A percentile compares a stretch with the other conserved stretches of the same genome.
These are phyloP conservation scores for Crenichthys baileyi DNA, from an alignment of 2,797 vertebrate genomes.

Conservation along the genomic window DNA sequence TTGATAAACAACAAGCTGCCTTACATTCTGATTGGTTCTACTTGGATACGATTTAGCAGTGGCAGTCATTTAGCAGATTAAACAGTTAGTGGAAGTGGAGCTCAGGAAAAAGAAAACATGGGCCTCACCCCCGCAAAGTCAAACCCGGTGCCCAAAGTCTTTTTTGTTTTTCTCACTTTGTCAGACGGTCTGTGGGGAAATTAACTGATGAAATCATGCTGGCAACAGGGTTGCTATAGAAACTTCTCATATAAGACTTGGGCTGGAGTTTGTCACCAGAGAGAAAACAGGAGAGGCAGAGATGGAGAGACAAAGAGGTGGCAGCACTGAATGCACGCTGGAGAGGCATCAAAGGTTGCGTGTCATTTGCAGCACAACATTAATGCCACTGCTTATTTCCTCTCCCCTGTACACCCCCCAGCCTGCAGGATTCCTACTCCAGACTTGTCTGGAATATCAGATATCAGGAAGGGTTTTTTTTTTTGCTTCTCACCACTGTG, in stretches of 20 bases:
- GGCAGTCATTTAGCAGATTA: conserved; percentile 47
- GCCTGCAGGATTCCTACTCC: conserved; percentile 22
- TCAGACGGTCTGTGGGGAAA: conserved; percentile 72
- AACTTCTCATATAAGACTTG: conserved; percentile 73
- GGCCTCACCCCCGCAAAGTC: conserved; percentile 56
- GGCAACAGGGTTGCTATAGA: conserved; percentile 77
- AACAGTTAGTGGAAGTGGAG: conserved; percentile 32
- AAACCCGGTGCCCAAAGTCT: conserved; percentile 57
- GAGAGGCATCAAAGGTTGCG: conserved; percentile 64
- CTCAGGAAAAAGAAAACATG: conserved; percentile 18
- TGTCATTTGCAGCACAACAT: conserved; percentile 61
- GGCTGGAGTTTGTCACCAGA: conserved; percentile 65
- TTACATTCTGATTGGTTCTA: conserved; percentile 13
- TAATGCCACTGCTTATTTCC: conserved; percentile 60
- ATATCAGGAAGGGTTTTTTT: conserved; percentile 17
- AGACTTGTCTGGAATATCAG: conserved; percentile 13
- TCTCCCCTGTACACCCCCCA: conserved; percentile 13
- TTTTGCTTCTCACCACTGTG: conserved; percentile 20
- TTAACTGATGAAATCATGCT: conserved; percentile 74
- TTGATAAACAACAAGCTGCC: conserved; percentile 20
- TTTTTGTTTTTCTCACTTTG: conserved; percentile 58
- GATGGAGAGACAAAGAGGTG: conserved; percentile 43
- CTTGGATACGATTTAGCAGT: conserved; percentile 22
- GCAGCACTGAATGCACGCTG: conserved; percentile 48
- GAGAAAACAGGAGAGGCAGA: conserved; percentile 40